Evolutionary conservation across 2,113 vertebrate genomes (phyloP).

Genomic region (Muscicapa adusta): DNA sequence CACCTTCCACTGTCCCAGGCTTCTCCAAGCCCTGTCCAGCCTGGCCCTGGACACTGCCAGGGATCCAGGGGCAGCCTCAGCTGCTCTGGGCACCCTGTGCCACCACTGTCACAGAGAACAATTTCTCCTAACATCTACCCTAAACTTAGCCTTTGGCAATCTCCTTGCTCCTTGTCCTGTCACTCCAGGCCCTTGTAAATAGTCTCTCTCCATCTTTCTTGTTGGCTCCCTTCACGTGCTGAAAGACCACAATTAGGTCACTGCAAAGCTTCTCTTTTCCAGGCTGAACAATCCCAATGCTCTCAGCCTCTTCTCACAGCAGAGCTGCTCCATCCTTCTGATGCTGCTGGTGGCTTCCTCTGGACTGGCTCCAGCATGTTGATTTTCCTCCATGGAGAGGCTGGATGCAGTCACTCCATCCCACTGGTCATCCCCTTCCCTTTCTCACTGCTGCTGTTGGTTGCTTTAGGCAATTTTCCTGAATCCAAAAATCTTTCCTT

Average conservation of each 20-base stretch:
- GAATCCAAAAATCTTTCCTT: neutral
- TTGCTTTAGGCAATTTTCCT: neutral
- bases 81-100: fast-evolving
- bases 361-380: fast-evolving
- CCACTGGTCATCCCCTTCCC: neutral
- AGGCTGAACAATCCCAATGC: neutral
- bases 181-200: neutral
- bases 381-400: neutral
- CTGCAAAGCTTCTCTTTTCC: neutral
- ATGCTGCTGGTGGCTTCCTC: no score
- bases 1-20: fast-evolving
- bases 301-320: neutral
- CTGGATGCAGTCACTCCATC: neutral
- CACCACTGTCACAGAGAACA: neutral
- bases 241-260: neutral
- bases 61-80: no score
- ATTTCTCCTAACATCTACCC: neutral
- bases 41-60: neutral
- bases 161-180: neutral
- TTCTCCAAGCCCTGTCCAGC: fast-evolving
- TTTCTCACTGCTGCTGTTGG: neutral
- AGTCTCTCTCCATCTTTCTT: neutral
- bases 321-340: neutral
- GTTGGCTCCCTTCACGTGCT: fast-evolving
- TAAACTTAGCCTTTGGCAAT: no score